These are phyloP conservation scores for Galerucella nymphaeae DNA, from an alignment of 2,888 invertebrate genomes.

Conservation along the genomic window DNA sequence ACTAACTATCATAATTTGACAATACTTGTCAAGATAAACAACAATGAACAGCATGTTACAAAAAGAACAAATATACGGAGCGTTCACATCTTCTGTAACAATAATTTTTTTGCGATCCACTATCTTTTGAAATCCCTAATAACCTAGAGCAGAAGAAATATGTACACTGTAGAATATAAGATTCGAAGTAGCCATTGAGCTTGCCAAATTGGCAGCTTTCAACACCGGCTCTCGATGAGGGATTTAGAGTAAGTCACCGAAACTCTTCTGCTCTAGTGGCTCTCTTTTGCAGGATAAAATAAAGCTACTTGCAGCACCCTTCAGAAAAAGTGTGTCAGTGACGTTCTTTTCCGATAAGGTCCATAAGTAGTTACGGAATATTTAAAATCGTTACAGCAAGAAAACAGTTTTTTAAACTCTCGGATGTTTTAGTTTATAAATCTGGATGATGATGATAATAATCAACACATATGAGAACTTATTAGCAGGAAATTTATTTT, in stretches of 20 bases:
- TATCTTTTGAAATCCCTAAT: not conserved
- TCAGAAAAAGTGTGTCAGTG: constrained; percentile 18
- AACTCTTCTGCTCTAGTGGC: constrained; percentile 27
- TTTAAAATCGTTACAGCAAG: not conserved
- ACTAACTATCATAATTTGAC: too few species aligned
- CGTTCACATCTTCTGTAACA: too few species aligned
- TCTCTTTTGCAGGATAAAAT: constrained; percentile 17
- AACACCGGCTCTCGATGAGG: constrained; percentile 21
- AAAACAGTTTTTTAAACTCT: not conserved
- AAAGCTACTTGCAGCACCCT: constrained; percentile 21
- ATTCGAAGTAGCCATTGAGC: constrained; percentile 20
- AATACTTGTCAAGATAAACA: too few species aligned
- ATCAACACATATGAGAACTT: too few species aligned
- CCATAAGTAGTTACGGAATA: not conserved
- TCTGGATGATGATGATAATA: not conserved
- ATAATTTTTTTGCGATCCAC: not conserved
- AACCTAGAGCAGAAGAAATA: constrained; percentile 2
- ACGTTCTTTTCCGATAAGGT: not conserved
- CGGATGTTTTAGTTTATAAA: not conserved
- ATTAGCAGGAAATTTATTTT: too few species aligned
- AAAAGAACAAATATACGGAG: too few species aligned
- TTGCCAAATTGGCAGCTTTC: constrained; percentile 31
- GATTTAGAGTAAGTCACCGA: constrained; percentile 19
- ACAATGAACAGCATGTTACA: too few species aligned
- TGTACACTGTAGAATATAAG: constrained; percentile 17